These are phyloP conservation scores for Xestobium rufovillosum DNA, from an alignment of 2,888 invertebrate species.

Conservation along the genomic window DNA sequence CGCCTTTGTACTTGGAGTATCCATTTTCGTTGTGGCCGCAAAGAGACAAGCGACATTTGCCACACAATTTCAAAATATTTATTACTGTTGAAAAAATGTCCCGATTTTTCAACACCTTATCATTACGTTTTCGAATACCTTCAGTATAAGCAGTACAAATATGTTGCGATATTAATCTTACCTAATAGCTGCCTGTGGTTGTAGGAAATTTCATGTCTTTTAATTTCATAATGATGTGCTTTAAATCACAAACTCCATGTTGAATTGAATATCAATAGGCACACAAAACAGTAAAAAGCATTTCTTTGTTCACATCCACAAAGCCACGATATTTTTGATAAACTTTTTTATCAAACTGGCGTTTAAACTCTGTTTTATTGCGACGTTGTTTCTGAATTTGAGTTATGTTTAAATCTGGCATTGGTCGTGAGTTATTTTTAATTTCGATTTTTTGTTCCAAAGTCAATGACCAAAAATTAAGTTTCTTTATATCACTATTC, in stretches of 20 bases:
- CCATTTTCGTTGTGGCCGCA: neutral
- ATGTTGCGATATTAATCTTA: neutral
- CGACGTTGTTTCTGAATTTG: too few species aligned
- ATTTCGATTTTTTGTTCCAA: too few species aligned
- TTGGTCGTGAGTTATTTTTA: too few species aligned
- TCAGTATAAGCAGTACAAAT: neutral
- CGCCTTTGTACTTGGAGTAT: neutral
- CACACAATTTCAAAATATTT: slow-evolving; percentile 1
- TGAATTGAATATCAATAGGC: neutral
- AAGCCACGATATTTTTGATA: slow-evolving; percentile 1
- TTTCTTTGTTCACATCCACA: slow-evolving; percentile 2
- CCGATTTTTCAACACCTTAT: neutral
- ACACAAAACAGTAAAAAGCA: neutral
- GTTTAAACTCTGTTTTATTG: too few species aligned
- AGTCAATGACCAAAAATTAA: too few species aligned
- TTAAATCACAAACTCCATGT: neutral
- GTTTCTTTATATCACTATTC: too few species aligned
- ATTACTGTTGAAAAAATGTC: neutral
- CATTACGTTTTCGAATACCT: neutral
- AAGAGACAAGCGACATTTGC: neutral
- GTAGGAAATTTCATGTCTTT: neutral
- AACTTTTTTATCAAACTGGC: neutral
- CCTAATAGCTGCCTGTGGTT: slow-evolving; percentile 1
- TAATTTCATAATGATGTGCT: neutral
- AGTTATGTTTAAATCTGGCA: too few species aligned